These are phyloP conservation scores for Hemibagrus wyckioides DNA, from an alignment of 2,113 vertebrate species.

Conservation along the genomic window DNA sequence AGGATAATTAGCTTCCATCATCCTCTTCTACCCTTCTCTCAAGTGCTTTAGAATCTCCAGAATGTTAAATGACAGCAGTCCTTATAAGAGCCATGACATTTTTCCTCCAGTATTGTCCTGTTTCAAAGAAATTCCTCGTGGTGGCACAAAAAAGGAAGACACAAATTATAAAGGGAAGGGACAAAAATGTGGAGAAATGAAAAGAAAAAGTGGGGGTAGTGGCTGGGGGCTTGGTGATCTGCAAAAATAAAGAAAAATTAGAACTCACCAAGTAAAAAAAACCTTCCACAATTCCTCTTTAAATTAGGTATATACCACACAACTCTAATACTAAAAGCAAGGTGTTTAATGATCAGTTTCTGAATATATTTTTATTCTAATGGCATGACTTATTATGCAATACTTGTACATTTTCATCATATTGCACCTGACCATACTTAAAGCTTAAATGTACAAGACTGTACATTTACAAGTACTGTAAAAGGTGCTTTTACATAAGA, in stretches of 20 bases:
- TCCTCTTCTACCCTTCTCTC: slow-evolving; percentile 66
- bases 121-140: slow-evolving; percentile 63
- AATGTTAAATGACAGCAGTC: slow-evolving; percentile 56
- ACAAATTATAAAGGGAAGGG: slow-evolving; percentile 25
- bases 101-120: slow-evolving; percentile 60
- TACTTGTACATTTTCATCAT: neutral
- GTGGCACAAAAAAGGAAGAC: slow-evolving; percentile 60
- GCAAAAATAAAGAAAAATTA: slow-evolving; percentile 44
- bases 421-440: neutral
- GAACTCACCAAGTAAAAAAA: neutral
- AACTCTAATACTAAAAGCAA: neutral
- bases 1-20: slow-evolving; percentile 47
- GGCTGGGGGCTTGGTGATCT: slow-evolving; percentile 63
- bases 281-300: neutral
- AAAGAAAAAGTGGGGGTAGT: slow-evolving; percentile 40
- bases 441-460: neutral
- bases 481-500: neutral
- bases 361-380: neutral
- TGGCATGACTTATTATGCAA: neutral
- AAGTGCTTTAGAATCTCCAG: slow-evolving; percentile 66
- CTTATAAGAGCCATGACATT: slow-evolving; percentile 65
- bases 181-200: slow-evolving; percentile 35
- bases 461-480: neutral
- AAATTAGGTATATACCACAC: neutral
- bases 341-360: neutral